These are phyloP conservation scores for Ooceraea biroi DNA, from an alignment of 1,140 invertebrate genomes.

Conservation along the genomic window DNA sequence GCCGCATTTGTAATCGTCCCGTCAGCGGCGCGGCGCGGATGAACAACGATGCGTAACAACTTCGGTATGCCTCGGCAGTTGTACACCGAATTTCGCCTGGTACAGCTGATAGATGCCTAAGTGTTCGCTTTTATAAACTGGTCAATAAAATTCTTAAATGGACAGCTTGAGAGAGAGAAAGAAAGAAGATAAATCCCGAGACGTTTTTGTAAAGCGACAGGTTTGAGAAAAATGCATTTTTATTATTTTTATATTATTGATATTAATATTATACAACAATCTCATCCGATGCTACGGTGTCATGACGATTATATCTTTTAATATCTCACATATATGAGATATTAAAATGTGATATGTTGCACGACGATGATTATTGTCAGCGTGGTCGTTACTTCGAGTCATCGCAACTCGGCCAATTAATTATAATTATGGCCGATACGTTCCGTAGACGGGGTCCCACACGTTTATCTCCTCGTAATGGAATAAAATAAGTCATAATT, in stretches of 20 bases:
- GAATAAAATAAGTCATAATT: conserved; percentile 58
- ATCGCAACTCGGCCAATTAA: conserved; percentile 19
- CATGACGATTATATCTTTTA: not conserved
- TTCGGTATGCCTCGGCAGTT: conserved; percentile 2
- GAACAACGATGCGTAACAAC: conserved; percentile 4
- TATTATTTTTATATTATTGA: not conserved
- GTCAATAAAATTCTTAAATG: not conserved
- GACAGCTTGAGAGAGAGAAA: no score
- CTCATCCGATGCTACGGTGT: not conserved
- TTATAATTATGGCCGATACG: conserved; percentile 1
- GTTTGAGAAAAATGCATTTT: not conserved
- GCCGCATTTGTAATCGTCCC: conserved; percentile 11
- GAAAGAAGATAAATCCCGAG: not conserved
- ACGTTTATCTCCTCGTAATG: not conserved
- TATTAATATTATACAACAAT: not conserved
- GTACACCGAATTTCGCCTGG: not conserved
- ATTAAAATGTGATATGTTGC: not conserved
- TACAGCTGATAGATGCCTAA: not conserved
- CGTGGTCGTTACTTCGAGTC: not conserved
- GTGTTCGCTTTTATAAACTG: not conserved
- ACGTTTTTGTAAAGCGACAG: not conserved
- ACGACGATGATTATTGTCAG: not conserved
- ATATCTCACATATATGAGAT: no score
- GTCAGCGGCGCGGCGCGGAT: not conserved
- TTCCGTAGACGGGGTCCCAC: not conserved